Conservation (phyloP, 2,113 vertebrate species). For the Theropithecus gelada region DNA sequence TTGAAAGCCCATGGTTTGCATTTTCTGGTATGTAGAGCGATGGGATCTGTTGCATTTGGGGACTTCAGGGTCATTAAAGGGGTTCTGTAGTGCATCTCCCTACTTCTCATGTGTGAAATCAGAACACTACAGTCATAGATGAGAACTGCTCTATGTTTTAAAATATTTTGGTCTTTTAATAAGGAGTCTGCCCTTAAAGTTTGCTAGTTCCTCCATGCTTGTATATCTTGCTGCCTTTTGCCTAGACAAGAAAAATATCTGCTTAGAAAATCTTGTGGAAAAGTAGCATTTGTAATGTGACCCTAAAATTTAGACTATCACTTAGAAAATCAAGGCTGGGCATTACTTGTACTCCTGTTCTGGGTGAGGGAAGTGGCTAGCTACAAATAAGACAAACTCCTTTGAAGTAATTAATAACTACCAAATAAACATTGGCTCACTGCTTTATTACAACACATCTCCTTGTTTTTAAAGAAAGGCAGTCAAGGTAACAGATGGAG, state of each 20-base stretch:
- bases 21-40: not conserved
- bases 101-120: not conserved
- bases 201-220: not conserved
- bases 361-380: not conserved
- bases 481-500: constrained; percentile 67
- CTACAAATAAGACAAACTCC: not conserved
- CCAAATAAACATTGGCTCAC: constrained; percentile 19
- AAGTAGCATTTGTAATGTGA: constrained; percentile 28
- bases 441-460: constrained; percentile 45
- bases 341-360: not conserved
- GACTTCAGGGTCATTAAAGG: not conserved
- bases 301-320: constrained; percentile 29
- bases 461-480: not conserved
- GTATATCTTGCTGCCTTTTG: constrained; percentile 36
- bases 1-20: not conserved
- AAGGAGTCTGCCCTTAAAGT: not conserved
- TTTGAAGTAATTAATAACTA: constrained; percentile 58
- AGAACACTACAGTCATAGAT: not conserved
- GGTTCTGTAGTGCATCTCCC: not conserved
- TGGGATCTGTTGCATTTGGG: not conserved
- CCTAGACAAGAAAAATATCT: constrained; percentile 33
- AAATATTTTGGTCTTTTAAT: constrained; percentile 22
- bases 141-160: not conserved
- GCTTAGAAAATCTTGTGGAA: constrained; percentile 35
- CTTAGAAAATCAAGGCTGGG: not conserved